phyloP scores from a whole-genome alignment of 2,888 invertebrate species.

The Drosophila infuscata region DNA sequence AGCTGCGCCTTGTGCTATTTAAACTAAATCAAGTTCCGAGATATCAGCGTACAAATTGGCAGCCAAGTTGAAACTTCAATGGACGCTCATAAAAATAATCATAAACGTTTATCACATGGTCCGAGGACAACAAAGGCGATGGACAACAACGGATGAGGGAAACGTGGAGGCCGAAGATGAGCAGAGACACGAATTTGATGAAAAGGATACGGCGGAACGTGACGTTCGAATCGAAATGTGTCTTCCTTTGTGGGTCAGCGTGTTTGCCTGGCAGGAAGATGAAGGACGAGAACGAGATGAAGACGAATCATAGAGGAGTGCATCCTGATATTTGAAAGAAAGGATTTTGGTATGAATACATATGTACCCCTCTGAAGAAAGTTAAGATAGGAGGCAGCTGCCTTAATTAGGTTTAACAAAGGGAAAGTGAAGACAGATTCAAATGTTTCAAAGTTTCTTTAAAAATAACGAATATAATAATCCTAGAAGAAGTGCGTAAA shows the following conservation, averaged over 20 bases:
- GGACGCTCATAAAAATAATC: slow-evolving; percentile 72
- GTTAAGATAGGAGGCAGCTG: not conserved
- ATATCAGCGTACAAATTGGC: slow-evolving; percentile 71
- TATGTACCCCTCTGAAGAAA: not conserved
- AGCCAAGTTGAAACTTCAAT: slow-evolving; percentile 59
- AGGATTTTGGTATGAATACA: not conserved
- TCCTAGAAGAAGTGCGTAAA: not conserved
- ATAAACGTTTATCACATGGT: slow-evolving; percentile 74
- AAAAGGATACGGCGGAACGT: slow-evolving; percentile 68
- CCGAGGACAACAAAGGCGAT: slow-evolving; percentile 44
- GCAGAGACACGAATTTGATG: slow-evolving; percentile 53
- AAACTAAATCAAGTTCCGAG: slow-evolving; percentile 73
- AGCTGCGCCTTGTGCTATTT: slow-evolving; percentile 56
- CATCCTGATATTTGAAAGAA: not conserved
- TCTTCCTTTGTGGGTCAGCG: slow-evolving; percentile 58
- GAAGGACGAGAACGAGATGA: not conserved
- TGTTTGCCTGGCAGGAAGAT: slow-evolving; percentile 1
- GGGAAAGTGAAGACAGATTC: not conserved
- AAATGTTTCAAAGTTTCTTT: not conserved
- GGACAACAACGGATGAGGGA: slow-evolving; percentile 9
- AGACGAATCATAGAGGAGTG: not conserved
- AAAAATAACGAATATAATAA: no score
- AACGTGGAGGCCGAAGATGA: slow-evolving; percentile 13
- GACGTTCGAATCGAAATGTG: slow-evolving; percentile 31
- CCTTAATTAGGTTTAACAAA: not conserved